Conservation (phyloP, 2,113 vertebrate species). For the Hippopotamus amphibius region DNA sequence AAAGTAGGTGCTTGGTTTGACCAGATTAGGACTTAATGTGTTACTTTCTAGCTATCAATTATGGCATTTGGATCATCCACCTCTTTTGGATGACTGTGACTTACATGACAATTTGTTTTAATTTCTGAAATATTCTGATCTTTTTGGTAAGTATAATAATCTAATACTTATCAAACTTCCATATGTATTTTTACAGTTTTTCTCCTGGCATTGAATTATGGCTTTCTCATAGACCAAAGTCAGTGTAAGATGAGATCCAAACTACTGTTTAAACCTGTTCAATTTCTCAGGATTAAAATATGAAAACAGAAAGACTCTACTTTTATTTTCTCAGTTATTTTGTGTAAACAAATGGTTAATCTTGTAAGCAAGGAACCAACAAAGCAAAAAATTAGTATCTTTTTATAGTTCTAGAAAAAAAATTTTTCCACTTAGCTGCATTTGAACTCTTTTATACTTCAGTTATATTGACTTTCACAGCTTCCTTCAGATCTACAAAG, state of each 20-base stretch:
- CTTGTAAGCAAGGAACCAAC: background rate
- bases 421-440: background rate
- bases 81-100: background rate
- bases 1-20: background rate
- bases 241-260: background rate
- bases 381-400: background rate
- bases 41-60: background rate
- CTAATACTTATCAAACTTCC: background rate
- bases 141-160: background rate
- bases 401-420: background rate
- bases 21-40: background rate
- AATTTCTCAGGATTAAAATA: background rate
- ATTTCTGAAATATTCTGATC: background rate
- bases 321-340: background rate
- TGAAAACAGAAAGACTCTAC: background rate
- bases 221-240: background rate
- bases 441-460: background rate
- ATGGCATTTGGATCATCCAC: background rate
- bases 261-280: background rate
- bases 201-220: background rate
- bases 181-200: background rate
- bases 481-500: constrained; percentile 6
- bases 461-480: background rate
- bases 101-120: background rate
- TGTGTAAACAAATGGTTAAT: background rate